A percentile compares a stretch with the other conserved stretches of the same genome.
phyloP scores from a whole-genome alignment of 23 tunicate species.

The Corella eumyota region DNA sequence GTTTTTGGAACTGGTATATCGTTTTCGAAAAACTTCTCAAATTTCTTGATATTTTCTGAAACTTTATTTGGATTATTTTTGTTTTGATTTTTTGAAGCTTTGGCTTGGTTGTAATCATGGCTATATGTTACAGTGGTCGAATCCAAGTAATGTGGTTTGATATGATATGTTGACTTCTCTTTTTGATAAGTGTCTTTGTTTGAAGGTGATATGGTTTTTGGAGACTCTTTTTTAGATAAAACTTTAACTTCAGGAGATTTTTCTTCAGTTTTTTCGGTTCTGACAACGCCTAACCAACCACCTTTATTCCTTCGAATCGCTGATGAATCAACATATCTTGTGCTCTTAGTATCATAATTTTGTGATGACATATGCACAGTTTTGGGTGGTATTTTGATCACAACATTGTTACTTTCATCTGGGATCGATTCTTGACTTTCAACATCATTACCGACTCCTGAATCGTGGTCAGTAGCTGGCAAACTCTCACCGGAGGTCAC shows the following conservation, averaged over 20 bases:
- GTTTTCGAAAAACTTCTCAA: slow-evolving; percentile 44
- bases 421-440: slow-evolving; percentile 88
- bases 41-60: slow-evolving; percentile 65
- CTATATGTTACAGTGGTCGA: slow-evolving; percentile 56
- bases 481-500: slow-evolving; percentile 34
- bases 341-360: neutral
- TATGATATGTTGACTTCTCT: too few relatives aligned
- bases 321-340: slow-evolving; percentile 3
- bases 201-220: too few relatives aligned
- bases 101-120: slow-evolving; percentile 37
- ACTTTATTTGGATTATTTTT: slow-evolving; percentile 17
- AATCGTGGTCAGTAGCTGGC: slow-evolving; percentile 68
- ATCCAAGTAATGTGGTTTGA: too few relatives aligned
- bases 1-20: slow-evolving; percentile 17
- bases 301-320: slow-evolving; percentile 12
- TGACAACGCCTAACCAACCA: slow-evolving; percentile 47
- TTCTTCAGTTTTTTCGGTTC: slow-evolving; percentile 19
- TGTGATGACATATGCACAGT: neutral
- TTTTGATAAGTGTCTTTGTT: too few relatives aligned
- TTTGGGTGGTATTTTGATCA: neutral
- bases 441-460: slow-evolving; percentile 90
- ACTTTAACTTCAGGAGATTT: too few relatives aligned
- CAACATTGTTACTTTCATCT: slow-evolving; percentile 30
- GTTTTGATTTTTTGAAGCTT: slow-evolving; percentile 3
- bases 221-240: too few relatives aligned